Evolutionary conservation across 2,113 vertebrate species (phyloP).

Genomic region (Phasianus colchicus): DNA sequence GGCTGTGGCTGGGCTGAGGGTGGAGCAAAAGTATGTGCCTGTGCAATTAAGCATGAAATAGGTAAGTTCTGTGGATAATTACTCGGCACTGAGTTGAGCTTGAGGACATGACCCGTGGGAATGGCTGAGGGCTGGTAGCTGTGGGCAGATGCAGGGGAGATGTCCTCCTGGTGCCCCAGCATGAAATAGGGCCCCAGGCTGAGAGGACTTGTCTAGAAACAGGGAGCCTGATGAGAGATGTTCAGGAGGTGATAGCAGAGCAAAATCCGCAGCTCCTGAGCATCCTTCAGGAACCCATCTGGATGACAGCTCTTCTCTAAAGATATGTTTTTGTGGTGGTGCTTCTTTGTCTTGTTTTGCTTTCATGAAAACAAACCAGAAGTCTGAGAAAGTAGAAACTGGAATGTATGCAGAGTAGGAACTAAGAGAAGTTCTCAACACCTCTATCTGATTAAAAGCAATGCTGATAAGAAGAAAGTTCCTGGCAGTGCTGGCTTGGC

Average conservation of each 20-base stretch:
- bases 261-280: rapidly evolving
- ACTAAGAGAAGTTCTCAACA: not conserved
- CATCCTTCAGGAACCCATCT: not conserved
- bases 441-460: not conserved
- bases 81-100: not conserved
- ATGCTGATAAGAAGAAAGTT: not conserved
- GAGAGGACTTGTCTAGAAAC: not conserved
- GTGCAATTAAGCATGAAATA: constrained; percentile 67
- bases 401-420: not conserved
- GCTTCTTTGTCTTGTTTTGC: not conserved
- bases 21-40: constrained; percentile 39
- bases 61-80: constrained; percentile 66
- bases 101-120: constrained; percentile 32
- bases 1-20: not conserved
- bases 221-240: rapidly evolving
- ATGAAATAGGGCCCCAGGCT: not conserved
- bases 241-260: not conserved
- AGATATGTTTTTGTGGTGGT: not conserved
- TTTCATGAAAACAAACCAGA: not conserved
- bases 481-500: not conserved
- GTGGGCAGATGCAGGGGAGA: not conserved
- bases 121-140: rapidly evolving
- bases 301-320: not conserved
- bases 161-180: not conserved
- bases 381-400: not conserved